phyloP scores from a whole-genome alignment of 2,113 vertebrate genomes.

The Perca schrenkii region DNA sequence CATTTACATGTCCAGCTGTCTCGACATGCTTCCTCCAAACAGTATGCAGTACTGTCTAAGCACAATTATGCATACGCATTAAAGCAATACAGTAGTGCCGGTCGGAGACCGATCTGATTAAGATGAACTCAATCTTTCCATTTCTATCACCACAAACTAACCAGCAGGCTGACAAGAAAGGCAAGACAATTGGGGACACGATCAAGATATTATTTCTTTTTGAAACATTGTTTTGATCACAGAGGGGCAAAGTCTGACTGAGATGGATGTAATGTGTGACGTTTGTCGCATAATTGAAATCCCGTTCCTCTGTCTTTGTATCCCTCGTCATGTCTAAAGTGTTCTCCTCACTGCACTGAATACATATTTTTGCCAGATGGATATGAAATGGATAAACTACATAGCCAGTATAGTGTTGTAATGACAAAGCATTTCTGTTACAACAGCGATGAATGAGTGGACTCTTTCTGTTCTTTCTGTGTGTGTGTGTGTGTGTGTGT shows the following conservation, averaged over 20 bases:
- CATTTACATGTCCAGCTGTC: constrained; percentile 10
- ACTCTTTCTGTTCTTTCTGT: constrained; percentile 42
- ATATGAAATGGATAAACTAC: constrained; percentile 21
- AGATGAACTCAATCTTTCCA: constrained; percentile 5
- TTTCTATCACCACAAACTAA: constrained; percentile 21
- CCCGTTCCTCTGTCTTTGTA: constrained; percentile 26
- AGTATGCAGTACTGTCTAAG: constrained; percentile 71
- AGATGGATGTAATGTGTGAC: constrained; percentile 32
- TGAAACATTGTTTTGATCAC: constrained; percentile 15
- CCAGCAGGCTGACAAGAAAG: constrained; percentile 45
- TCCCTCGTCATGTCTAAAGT: constrained; percentile 18
- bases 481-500: not conserved
- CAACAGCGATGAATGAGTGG: constrained; percentile 22
- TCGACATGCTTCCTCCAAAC: constrained; percentile 44
- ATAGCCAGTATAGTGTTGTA: constrained; percentile 45
- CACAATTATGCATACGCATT: constrained; percentile 75
- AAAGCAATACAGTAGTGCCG: constrained; percentile 68
- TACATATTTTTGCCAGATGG: constrained; percentile 30
- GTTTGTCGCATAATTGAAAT: constrained; percentile 24
- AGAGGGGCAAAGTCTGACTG: not conserved
- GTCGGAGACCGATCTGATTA: constrained; percentile 28
- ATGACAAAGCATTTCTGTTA: constrained; percentile 45
- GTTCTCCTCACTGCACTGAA: constrained; percentile 43
- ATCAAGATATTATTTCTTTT: constrained; percentile 22
- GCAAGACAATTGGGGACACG: not conserved